Evolutionary conservation across 2,113 vertebrate species (phyloP).

Genomic region (Falco punctatus): DNA sequence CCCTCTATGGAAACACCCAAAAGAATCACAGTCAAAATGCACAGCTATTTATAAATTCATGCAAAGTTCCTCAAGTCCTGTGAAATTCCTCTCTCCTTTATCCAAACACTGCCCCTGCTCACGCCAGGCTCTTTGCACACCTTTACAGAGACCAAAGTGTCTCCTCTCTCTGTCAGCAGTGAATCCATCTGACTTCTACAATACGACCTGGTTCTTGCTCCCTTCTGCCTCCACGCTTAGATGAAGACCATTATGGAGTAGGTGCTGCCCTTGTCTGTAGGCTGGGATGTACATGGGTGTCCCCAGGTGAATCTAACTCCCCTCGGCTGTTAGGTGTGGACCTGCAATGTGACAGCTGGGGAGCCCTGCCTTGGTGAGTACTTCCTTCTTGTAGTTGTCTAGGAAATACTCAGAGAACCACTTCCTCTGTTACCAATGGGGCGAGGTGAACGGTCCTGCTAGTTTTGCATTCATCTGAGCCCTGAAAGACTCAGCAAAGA

Average conservation of each 20-base stretch:
- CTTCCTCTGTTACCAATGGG: not conserved
- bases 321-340: not conserved
- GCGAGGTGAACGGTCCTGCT: fast-evolving
- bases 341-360: not conserved
- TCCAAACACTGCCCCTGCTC: not conserved
- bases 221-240: not conserved
- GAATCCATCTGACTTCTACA: not conserved
- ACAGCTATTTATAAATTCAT: not conserved
- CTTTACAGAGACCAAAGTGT: not conserved
- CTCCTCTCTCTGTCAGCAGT: not conserved
- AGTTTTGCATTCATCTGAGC: not conserved
- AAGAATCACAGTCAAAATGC: not conserved
- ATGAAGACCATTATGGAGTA: not conserved
- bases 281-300: not conserved
- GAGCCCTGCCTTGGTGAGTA: not conserved
- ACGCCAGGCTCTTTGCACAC: not conserved
- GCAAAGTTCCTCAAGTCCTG: not conserved
- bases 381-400: not conserved
- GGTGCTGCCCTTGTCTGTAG: not conserved
- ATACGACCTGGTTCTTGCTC: not conserved
- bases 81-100: not conserved
- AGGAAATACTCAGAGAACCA: slow-evolving; percentile 33
- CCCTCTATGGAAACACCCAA: not conserved
- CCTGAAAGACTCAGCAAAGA: not conserved
- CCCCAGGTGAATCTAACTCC: fast-evolving